Base-by-base conservation (phyloP, 2,888 invertebrate genomes). In the Eledone cirrhosa region DNA sequence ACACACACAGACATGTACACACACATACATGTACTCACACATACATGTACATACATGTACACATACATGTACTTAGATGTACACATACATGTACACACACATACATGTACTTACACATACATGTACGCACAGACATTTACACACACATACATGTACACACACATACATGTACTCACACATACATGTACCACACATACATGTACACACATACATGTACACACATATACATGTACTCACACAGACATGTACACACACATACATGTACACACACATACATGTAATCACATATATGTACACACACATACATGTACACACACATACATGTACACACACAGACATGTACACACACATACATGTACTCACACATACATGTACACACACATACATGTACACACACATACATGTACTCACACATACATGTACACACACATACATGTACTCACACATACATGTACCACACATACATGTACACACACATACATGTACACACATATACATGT, bases 191-290 rank as follows among this genome's bases (percentile, higher is more conserved):
- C 2, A 22, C 19, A 22, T 53, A 53, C n/a, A 53, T 53, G n/a
- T 53, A 53, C n/a, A 53, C n/a, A 53, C n/a, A 53, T 53, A 53
- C n/a, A 53, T 53, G n/a, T 53, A 53, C n/a, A 53, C n/a, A 53
- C n/a, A 53, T 53, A 53, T 53, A 53, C n/a, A 53, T 22, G 19
- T 22, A 22, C n/a, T 53, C 19, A 22, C 19, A 3, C 19, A 22
- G n/a, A 3, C 19, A 22, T 22, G 19, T 3, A 53, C n/a, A 3
- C n/a, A 53, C n/a, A 53, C n/a, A 53, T 53, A 53, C n/a, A 53
- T 53, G 2, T 53, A 53, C n/a, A 53, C n/a, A 53, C 19, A 22
- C n/a, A n/a, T n/a, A n/a, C n/a, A n/a, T n/a, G n/a, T n/a, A n/a
- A n/a, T n/a, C n/a, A n/a, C n/a, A n/a, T 3, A 22, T 3, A 22